Percentiles rank a stretch among this genome's conserved stretches.
These are phyloP conservation scores for Rapana venosa DNA, from an alignment of 2,888 invertebrate species.

Conservation along the genomic window DNA sequence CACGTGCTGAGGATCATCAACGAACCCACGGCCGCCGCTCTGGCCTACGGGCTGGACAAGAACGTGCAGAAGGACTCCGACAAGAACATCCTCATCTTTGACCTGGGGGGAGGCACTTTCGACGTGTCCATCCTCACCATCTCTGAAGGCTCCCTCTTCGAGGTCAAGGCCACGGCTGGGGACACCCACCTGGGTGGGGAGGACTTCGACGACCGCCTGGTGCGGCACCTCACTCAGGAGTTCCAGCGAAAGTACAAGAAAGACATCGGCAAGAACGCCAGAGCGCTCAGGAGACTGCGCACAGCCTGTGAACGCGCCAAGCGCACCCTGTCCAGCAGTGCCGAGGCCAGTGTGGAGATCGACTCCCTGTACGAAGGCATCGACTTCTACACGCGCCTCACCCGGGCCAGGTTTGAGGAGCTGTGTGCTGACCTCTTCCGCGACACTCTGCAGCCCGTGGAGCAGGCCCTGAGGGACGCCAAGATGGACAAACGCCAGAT, in stretches of 20 bases:
- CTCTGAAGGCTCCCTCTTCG: constrained; percentile 84
- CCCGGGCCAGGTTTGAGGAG: constrained; percentile 96
- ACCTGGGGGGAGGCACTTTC: constrained; percentile 86
- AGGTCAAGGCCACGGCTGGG: constrained; percentile 88
- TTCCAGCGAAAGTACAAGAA: constrained; percentile 86
- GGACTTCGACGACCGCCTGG: constrained; percentile 86
- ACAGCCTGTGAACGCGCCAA: constrained; percentile 88
- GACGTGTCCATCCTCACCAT: constrained; percentile 80
- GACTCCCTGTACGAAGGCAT: constrained; percentile 95
- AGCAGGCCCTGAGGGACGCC: constrained; percentile 95
- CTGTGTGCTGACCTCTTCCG: constrained; percentile 96
- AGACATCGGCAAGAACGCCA: constrained; percentile 79
- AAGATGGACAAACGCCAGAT: constrained; percentile 91
- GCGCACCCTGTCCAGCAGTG: constrained; percentile 80
- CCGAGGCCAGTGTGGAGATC: constrained; percentile 86
- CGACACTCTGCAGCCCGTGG: constrained; percentile 95
- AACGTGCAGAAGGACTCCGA: constrained; percentile 76
- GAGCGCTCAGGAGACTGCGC: constrained; percentile 48
- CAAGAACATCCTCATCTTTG: constrained; percentile 81
- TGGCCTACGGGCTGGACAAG: constrained; percentile 79
- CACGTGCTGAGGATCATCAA: constrained; percentile 83
- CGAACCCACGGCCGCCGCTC: constrained; percentile 78
- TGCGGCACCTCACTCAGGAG: constrained; percentile 86
- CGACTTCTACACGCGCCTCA: constrained; percentile 95
- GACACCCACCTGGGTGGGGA: constrained; percentile 88